These are phyloP conservation scores for Myrmophylax atrothorax DNA, from an alignment of 2,113 vertebrate species.

Conservation along the genomic window DNA sequence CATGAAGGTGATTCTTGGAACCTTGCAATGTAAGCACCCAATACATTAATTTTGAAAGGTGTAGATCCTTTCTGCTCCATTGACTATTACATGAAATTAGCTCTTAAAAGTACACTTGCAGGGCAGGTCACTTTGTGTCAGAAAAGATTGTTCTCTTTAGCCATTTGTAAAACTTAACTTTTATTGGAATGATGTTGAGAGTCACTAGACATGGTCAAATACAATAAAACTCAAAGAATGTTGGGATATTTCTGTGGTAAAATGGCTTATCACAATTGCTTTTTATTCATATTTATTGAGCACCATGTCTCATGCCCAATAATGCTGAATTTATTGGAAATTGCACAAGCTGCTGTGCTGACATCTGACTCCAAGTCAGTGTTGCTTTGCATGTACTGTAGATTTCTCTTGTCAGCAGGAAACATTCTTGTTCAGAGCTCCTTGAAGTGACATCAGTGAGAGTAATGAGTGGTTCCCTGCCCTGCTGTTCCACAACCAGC, in stretches of 20 bases:
- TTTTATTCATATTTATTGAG: background rate
- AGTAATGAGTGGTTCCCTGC: background rate
- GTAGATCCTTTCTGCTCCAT: slow-evolving; percentile 35
- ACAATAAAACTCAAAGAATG: background rate
- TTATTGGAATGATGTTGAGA: background rate
- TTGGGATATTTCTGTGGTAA: background rate
- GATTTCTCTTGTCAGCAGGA: background rate
- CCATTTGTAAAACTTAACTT: background rate
- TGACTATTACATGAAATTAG: slow-evolving; percentile 51
- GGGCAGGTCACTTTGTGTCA: background rate
- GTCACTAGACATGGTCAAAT: background rate
- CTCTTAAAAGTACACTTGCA: slow-evolving; percentile 9
- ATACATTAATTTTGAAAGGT: slow-evolving; percentile 53
- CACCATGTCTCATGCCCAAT: background rate
- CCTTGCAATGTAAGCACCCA: slow-evolving; percentile 42
- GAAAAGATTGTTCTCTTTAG: background rate
- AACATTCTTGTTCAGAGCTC: background rate
- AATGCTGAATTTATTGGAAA: background rate
- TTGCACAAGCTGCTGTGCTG: background rate
- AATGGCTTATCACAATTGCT: background rate
- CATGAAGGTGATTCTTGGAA: slow-evolving; percentile 66
- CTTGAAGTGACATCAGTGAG: background rate
- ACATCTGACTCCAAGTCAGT: background rate
- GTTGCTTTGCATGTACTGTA: background rate
- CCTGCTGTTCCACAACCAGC: fast-evolving